phyloP scores from a whole-genome alignment of 2,797 vertebrate genomes.

The Synaphobranchus kaupii region DNA sequence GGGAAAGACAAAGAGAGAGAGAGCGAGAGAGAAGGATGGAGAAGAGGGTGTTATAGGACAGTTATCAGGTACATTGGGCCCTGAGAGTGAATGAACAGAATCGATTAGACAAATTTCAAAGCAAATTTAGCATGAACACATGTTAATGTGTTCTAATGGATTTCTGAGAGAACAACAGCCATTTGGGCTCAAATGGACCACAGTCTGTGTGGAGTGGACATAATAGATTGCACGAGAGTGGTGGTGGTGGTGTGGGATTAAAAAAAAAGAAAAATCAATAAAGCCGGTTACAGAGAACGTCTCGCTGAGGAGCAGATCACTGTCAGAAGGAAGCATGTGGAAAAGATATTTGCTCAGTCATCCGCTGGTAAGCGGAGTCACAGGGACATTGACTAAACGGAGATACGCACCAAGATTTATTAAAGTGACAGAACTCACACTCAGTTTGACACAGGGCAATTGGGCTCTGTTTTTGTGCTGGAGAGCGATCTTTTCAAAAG shows the following conservation, averaged over 20 bases:
- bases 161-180: conserved; percentile 20
- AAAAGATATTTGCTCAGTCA: conserved; percentile 51
- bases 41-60: background rate
- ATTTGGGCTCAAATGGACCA: conserved; percentile 41
- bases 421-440: background rate
- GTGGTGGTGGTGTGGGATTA: background rate
- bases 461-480: background rate
- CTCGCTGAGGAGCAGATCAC: conserved; percentile 35
- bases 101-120: conserved; percentile 20
- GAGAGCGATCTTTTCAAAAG: background rate
- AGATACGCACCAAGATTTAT: background rate
- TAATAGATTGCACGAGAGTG: conserved; percentile 30
- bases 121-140: conserved; percentile 41
- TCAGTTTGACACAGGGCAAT: background rate
- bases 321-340: conserved; percentile 39
- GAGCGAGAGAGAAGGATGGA: background rate
- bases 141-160: conserved; percentile 37
- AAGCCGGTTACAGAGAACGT: conserved; percentile 33
- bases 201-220: conserved; percentile 26
- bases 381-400: background rate
- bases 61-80: background rate
- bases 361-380: conserved; percentile 24
- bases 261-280: conserved; percentile 46
- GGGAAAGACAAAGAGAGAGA: background rate
- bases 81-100: conserved; percentile 23